Percentiles rank a stretch among this genome's conserved stretches.
These are phyloP conservation scores for Geotrypetes seraphini DNA, from an alignment of 2,797 vertebrate genomes.

Conservation along the genomic window DNA sequence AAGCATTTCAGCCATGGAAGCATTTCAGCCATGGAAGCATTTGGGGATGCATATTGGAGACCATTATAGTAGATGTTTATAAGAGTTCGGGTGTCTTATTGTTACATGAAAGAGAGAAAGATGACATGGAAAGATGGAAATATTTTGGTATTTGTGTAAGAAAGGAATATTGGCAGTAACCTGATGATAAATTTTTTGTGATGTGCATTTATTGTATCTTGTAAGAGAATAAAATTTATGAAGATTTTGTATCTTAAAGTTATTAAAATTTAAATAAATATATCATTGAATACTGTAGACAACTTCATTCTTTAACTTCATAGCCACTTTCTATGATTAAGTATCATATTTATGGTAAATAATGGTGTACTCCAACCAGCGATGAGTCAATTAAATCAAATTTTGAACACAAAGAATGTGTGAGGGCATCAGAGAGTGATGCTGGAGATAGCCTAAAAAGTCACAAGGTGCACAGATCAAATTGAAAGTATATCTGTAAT, in stretches of 20 bases:
- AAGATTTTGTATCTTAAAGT: conserved; percentile 18
- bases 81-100: conserved; percentile 7
- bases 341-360: conserved; percentile 15
- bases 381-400: conserved; percentile 12
- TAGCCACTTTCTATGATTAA: conserved; percentile 2
- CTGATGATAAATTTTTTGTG: conserved; percentile 31
- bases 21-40: no score
- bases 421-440: conserved; percentile 4
- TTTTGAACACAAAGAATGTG: conserved; percentile 1
- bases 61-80: conserved; percentile 1
- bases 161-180: conserved; percentile 36
- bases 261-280: conserved; percentile 24
- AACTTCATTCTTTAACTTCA: conserved; percentile 3
- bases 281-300: background rate
- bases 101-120: conserved; percentile 14
- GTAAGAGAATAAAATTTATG: conserved; percentile 28
- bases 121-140: background rate
- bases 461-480: conserved; percentile 53
- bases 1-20: no score
- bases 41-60: no score
- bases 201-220: conserved; percentile 34
- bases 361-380: conserved; percentile 2
- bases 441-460: conserved; percentile 3
- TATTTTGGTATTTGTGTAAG: conserved; percentile 23
- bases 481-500: conserved; percentile 22